These are phyloP conservation scores for Saccopteryx bilineata DNA, from an alignment of 2,113 vertebrate species.

Conservation along the genomic window DNA sequence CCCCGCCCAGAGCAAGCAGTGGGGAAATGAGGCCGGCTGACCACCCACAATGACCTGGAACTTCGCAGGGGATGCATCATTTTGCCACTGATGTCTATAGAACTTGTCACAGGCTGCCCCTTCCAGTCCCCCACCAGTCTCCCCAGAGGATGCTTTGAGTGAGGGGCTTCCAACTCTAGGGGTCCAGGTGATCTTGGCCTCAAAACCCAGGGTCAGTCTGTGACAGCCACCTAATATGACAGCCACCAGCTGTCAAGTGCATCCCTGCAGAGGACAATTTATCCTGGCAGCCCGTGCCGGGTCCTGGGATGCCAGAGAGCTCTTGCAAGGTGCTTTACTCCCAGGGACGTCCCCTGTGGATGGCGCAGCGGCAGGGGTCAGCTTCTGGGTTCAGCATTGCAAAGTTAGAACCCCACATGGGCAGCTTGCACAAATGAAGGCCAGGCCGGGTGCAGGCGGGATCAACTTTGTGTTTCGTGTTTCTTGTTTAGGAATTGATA, in stretches of 20 bases:
- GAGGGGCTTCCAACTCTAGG: neutral
- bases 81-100: fast-evolving
- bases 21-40: fast-evolving
- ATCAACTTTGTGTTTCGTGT: neutral
- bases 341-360: neutral
- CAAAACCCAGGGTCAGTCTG: neutral
- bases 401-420: neutral
- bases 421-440: fast-evolving
- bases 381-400: fast-evolving
- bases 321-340: neutral
- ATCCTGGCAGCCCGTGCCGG: fast-evolving
- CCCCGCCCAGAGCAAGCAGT: fast-evolving
- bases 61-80: fast-evolving
- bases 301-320: neutral
- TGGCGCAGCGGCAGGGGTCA: too few relatives aligned
- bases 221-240: fast-evolving
- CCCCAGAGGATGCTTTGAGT: neutral
- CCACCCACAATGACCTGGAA: fast-evolving
- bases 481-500: neutral
- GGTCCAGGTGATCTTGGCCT: neutral
- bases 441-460: fast-evolving
- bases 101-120: fast-evolving
- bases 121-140: too few relatives aligned
- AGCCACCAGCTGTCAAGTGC: fast-evolving
- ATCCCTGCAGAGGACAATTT: neutral